These are phyloP conservation scores for Tenrec ecaudatus DNA, from an alignment of 2,113 vertebrate genomes.

Conservation along the genomic window DNA sequence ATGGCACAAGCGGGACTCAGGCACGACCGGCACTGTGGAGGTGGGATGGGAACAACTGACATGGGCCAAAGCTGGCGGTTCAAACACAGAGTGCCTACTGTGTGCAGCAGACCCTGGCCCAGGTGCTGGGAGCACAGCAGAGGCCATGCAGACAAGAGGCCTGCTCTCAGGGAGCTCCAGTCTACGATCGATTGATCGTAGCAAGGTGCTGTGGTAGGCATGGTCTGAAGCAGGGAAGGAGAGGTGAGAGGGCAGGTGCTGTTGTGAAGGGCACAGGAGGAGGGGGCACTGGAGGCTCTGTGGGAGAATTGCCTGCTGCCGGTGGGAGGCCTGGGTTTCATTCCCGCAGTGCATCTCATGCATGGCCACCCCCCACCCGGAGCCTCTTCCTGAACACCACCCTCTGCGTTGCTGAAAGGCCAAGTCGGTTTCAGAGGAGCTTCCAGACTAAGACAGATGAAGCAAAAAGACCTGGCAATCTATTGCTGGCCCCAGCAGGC, in stretches of 20 bases:
- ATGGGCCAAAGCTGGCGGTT: background rate
- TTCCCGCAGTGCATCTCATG: background rate
- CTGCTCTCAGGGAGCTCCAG: background rate
- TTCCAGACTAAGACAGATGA: background rate
- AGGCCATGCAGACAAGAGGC: background rate
- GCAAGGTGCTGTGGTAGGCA: no score
- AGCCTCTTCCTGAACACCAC: background rate
- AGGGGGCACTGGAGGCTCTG: background rate
- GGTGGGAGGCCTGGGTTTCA: background rate
- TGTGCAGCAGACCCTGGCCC: background rate
- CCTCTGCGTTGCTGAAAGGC: background rate
- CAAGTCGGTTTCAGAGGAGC: background rate
- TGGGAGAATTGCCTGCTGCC: background rate
- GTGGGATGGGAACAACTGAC: background rate
- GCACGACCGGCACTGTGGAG: background rate
- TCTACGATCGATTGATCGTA: no score
- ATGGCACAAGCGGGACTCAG: background rate
- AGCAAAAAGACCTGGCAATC: background rate
- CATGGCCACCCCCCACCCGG: background rate
- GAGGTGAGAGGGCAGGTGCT: background rate
- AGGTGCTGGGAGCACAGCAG: accelerated
- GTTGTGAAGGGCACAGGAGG: background rate
- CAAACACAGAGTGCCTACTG: background rate
- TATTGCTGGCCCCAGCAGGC: background rate
- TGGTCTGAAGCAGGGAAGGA: background rate